These are phyloP conservation scores for Muscina levida DNA, from an alignment of 2,888 invertebrate genomes.

Conservation along the genomic window DNA sequence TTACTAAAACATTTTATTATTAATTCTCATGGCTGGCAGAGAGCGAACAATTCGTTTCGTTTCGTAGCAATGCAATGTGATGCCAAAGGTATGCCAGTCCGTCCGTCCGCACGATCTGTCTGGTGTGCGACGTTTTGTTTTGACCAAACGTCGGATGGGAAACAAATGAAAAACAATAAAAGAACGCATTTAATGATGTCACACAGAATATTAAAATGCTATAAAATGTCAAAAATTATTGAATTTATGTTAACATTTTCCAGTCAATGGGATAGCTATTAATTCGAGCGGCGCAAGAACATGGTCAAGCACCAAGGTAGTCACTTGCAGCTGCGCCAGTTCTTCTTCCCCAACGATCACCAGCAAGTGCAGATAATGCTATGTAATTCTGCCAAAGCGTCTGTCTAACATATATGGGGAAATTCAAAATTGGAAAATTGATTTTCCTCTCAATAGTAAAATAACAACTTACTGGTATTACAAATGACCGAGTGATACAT, in stretches of 20 bases:
- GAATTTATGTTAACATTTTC: constrained; percentile 68
- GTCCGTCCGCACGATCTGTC: constrained; percentile 30
- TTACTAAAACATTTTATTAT: constrained; percentile 51
- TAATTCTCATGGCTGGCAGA: constrained; percentile 56
- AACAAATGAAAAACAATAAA: constrained; percentile 66
- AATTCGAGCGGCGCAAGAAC: constrained; percentile 1
- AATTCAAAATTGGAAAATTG: constrained; percentile 43
- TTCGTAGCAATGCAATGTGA: not conserved
- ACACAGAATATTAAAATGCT: constrained; percentile 69
- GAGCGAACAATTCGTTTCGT: not conserved
- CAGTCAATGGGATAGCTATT: constrained; percentile 33
- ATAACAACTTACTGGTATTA: constrained; percentile 37
- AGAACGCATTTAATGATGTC: constrained; percentile 69
- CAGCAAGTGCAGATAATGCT: not conserved
- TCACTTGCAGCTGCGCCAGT: constrained; percentile 10
- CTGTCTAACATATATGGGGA: constrained; percentile 25
- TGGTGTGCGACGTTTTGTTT: constrained; percentile 50
- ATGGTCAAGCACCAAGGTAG: constrained; percentile 24
- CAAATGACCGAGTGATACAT: not conserved
- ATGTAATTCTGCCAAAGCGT: not conserved
- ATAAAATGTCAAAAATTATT: constrained; percentile 70
- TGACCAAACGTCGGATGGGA: constrained; percentile 61
- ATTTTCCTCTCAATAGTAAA: constrained; percentile 44
- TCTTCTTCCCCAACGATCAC: not conserved
- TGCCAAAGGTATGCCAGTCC: constrained; percentile 57